Evolutionary conservation across 1,140 invertebrate species (phyloP), one percentile per base, ranked within the genome.

Genomic region (Temnothorax curvispinosus): DNA sequence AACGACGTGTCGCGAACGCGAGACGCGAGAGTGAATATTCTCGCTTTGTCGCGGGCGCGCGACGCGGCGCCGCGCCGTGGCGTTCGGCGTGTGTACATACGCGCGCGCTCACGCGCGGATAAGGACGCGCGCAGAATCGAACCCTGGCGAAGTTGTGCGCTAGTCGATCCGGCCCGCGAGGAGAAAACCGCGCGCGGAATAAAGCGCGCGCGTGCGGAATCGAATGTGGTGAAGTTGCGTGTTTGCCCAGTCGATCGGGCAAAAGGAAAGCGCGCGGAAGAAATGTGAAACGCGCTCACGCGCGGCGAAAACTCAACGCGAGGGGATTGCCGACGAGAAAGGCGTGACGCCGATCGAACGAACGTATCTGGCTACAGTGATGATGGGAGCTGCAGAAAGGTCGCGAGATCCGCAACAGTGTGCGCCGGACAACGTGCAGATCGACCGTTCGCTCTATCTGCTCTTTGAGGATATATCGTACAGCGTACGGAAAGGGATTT

Each of bases 391-490:
- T 27, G 18, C 8, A 3, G 9, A 38, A 18, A n/a, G 21, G 5
- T 38, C 38, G 9, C 3, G 35, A 9, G 35, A 81, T 41, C 18
- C 13, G 35, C 62, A 52, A 78, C 32, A 13, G n/a, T 21, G 21
- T 5, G 21, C 82, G 27, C 27, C 27, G 15, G 60, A 35, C 27
- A 41, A 56, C 47, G 56, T 60, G 47, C 85, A 86, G 15, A 56
- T 89, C 69, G 32, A 89, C 0, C 90, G 82, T 15, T 89, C 88
- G 8, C 65, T 93, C 6, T 91, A 93, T 80, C 74, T 94, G 75
- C 90, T 89, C 18, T 94, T 94, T 72, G 81, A 92, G 60, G 88
- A 93, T 81, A 65, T 94, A 27, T 92, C 91, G 0, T 94, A 94
- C 60, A 87, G 52, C 4, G 90, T 93, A 0, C 88, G 87, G 18